These are phyloP conservation scores for Ernsta delagoae DNA, from an alignment of 2,888 invertebrate genomes.

Conservation along the genomic window DNA sequence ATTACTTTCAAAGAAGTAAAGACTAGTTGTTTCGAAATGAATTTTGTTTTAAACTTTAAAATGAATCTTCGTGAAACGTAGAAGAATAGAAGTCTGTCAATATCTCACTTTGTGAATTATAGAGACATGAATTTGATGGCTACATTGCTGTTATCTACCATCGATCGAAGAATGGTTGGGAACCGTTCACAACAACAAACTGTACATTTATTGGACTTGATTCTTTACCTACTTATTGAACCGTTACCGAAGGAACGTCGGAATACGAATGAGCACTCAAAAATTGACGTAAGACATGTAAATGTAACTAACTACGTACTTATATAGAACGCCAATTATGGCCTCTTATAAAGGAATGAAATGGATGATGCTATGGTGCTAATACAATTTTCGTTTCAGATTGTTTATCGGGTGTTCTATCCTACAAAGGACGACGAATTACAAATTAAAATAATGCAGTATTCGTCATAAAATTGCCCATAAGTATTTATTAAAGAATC, in stretches of 20 bases:
- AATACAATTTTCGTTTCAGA: background rate
- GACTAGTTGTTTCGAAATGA: no score
- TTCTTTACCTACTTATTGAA: conserved; percentile 45
- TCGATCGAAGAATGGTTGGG: conserved; percentile 31
- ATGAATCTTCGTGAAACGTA: no score
- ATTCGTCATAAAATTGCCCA: no score
- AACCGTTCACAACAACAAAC: conserved; percentile 36
- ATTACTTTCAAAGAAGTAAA: no score
- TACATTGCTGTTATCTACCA: conserved; percentile 15
- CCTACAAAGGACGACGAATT: background rate
- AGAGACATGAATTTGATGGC: background rate
- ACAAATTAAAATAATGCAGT: background rate
- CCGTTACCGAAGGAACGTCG: conserved; percentile 43
- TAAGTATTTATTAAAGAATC: background rate
- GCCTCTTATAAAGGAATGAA: conserved; percentile 1
- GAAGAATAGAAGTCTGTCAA: background rate
- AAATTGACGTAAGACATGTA: conserved; percentile 33
- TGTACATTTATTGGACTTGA: conserved; percentile 35
- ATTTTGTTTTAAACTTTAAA: no score
- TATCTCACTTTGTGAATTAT: background rate
- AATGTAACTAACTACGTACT: background rate
- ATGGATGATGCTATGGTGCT: background rate
- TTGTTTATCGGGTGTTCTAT: background rate
- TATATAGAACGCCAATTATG: conserved; percentile 2
- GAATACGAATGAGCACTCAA: conserved; percentile 51